Evolutionary conservation across 2,888 invertebrate species (phyloP).

Genomic region (Drosophila nigricruria): DNA sequence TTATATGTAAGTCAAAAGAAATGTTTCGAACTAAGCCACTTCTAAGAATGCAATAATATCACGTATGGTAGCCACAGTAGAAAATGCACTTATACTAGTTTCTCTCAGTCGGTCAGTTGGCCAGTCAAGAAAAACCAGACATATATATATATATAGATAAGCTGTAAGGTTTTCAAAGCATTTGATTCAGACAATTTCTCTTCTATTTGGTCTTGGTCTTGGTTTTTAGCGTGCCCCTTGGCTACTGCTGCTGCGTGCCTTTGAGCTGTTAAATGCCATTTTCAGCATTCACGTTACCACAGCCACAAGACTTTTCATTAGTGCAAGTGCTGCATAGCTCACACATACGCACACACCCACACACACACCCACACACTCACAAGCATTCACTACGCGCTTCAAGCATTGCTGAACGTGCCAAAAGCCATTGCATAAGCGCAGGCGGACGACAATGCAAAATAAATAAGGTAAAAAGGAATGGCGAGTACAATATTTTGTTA

Average conservation of each 20-base stretch:
- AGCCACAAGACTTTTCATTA: slow-evolving; percentile 73
- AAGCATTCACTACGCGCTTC: slow-evolving; percentile 49
- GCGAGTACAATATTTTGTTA: slow-evolving; percentile 56
- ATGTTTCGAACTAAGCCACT: neutral
- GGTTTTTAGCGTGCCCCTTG: slow-evolving; percentile 3
- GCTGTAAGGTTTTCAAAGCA: slow-evolving; percentile 5
- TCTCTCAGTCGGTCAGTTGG: neutral
- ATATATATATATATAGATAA: neutral
- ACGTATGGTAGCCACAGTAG: neutral
- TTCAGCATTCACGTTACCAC: slow-evolving; percentile 9
- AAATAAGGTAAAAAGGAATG: slow-evolving; percentile 58
- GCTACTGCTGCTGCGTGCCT: slow-evolving; percentile 4
- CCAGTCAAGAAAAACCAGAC: neutral
- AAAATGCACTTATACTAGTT: neutral
- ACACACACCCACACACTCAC: slow-evolving; percentile 16
- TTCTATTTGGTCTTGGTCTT: slow-evolving; percentile 6
- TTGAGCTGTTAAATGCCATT: slow-evolving; percentile 30
- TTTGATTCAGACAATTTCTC: slow-evolving; percentile 9
- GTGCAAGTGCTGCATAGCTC: slow-evolving; percentile 71
- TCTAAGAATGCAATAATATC: neutral
- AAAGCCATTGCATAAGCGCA: slow-evolving; percentile 73
- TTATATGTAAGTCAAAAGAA: neutral
- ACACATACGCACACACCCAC: slow-evolving; percentile 22
- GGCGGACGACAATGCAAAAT: slow-evolving; percentile 68
- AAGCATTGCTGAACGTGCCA: slow-evolving; percentile 71